Evolutionary conservation across 2,797 vertebrate species (phyloP).

Genomic region (Tenualosa ilisha): DNA sequence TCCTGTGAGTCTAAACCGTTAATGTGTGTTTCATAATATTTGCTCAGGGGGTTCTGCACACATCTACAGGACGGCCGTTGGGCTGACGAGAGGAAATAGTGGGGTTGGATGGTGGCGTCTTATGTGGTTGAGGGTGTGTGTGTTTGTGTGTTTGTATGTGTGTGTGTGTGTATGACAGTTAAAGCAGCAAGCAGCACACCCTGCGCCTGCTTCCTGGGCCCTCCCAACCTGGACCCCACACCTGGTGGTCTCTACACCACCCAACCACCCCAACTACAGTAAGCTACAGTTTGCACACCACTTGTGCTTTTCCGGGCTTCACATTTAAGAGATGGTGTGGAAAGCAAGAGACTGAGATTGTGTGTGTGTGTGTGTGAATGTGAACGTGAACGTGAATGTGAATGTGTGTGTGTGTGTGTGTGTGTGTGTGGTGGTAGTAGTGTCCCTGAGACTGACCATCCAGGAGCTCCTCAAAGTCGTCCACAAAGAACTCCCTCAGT

Average conservation of each 20-base stretch:
- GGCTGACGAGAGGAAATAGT: not conserved
- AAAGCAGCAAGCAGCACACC: not conserved
- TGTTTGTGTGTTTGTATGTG: slow-evolving; percentile 28
- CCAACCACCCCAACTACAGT: not conserved
- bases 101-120: not conserved
- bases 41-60: not conserved
- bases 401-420: not conserved
- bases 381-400: too few species aligned
- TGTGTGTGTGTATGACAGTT: not conserved
- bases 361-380: not conserved
- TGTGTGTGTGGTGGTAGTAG: not conserved
- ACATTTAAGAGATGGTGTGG: not conserved
- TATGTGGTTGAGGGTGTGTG: slow-evolving; percentile 28
- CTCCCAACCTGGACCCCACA: too few species aligned
- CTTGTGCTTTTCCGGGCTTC: not conserved
- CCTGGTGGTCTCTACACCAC: slow-evolving; percentile 54
- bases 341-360: not conserved
- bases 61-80: not conserved
- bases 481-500: slow-evolving; percentile 92
- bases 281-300: not conserved
- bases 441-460: slow-evolving; percentile 80
- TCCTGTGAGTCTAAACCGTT: not conserved
- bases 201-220: slow-evolving; percentile 39
- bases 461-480: slow-evolving; percentile 93
- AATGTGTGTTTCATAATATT: not conserved